Percentiles rank a stretch among this genome's conserved stretches.
Conservation (phyloP, 2,797 vertebrate species). For the Percopsis omiscomaycus region DNA sequence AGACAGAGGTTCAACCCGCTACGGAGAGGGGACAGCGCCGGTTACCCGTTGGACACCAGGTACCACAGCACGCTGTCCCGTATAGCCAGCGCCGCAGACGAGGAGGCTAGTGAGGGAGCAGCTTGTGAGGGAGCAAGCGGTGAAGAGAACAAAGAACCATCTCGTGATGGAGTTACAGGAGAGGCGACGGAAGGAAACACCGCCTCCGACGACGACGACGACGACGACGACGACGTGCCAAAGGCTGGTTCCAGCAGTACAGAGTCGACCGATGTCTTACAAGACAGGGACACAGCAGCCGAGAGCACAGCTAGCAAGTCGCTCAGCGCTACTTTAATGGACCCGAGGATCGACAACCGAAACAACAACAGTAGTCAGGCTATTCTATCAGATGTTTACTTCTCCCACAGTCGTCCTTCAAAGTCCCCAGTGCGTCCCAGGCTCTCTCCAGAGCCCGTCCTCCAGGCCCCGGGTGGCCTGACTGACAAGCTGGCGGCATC, state of each 20-base stretch:
- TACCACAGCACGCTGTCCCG: conserved; percentile 88
- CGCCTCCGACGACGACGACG: not conserved
- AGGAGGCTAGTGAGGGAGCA: conserved; percentile 78
- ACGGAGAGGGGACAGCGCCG: conserved; percentile 76
- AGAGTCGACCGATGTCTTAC: conserved; percentile 6
- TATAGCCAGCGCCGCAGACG: conserved; percentile 82
- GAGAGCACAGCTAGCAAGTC: conserved; percentile 49
- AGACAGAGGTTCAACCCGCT: conserved; percentile 75
- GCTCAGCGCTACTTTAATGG: conserved; percentile 41
- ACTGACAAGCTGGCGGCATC: conserved; percentile 79
- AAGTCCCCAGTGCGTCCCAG: not conserved
- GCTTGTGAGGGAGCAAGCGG: conserved; percentile 53
- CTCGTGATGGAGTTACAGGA: conserved; percentile 7
- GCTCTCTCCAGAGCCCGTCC: conserved; percentile 33
- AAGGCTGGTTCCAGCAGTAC: conserved; percentile 4
- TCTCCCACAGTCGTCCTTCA: conserved; percentile 4
- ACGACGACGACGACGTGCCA: conserved; percentile 16
- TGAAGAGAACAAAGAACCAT: conserved; percentile 42
- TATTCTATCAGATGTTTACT: conserved; percentile 47
- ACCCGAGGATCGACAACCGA: conserved; percentile 66
- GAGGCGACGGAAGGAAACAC: conserved; percentile 1
- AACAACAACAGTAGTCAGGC: conserved; percentile 77
- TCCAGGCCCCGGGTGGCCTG: conserved; percentile 60
- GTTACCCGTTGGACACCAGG: conserved; percentile 78
- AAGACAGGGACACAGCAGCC: not conserved